Evolutionary conservation across 2,888 invertebrate genomes (phyloP).

Genomic region (Harmothoe impar): DNA sequence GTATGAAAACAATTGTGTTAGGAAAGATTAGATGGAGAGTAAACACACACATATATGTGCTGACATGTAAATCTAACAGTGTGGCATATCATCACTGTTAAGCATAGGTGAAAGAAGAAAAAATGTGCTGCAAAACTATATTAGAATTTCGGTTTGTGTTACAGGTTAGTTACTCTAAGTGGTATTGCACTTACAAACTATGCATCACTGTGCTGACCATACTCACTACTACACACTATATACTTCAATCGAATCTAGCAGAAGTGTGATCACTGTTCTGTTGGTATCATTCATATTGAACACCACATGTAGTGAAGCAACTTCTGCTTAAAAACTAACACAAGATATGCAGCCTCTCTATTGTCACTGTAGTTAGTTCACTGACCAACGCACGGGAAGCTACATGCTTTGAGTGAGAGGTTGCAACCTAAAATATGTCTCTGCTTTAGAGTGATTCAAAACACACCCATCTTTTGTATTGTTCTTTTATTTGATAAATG

Average conservation of each 20-base stretch:
- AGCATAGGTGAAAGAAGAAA: background rate
- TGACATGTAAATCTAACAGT: no score
- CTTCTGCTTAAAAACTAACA: no score
- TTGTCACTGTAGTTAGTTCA: background rate
- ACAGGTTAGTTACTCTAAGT: background rate
- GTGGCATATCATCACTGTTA: background rate
- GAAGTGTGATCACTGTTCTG: background rate
- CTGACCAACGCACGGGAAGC: background rate
- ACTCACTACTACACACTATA: conserved; percentile 10
- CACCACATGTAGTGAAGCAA: background rate
- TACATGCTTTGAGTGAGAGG: conserved; percentile 21
- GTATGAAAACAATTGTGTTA: no score
- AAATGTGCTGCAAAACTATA: background rate
- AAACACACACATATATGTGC: no score
- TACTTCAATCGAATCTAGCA: background rate
- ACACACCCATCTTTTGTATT: no score
- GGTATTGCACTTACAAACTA: background rate
- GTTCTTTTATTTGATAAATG: no score
- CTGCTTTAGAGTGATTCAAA: no score
- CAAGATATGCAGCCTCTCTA: no score
- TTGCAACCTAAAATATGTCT: background rate
- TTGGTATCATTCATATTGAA: background rate
- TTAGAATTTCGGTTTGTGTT: background rate
- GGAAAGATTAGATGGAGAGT: no score
- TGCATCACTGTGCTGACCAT: background rate